These are phyloP conservation scores for Elanus axillaris DNA, from an alignment of 2,113 vertebrate species.

Conservation along the genomic window DNA sequence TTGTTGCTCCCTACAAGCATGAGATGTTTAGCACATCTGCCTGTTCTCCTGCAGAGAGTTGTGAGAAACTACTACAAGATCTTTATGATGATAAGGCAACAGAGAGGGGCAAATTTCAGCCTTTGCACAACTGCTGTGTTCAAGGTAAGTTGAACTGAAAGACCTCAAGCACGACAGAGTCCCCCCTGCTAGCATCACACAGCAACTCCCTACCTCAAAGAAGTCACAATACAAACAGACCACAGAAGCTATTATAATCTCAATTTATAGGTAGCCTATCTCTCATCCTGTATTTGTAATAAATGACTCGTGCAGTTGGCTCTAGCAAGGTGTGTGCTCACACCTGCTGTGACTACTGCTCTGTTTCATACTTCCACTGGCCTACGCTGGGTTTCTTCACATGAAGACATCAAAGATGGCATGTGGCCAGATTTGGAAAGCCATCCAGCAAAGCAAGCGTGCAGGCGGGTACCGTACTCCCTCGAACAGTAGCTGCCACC, in stretches of 20 bases:
- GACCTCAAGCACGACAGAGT: neutral
- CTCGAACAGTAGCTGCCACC: neutral
- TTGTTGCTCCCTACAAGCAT: too few relatives aligned
- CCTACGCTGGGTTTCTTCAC: neutral
- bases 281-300: neutral
- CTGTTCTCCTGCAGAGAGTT: neutral
- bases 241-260: neutral
- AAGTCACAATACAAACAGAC: neutral
- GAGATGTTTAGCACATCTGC: too few relatives aligned
- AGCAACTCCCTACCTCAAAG: neutral
- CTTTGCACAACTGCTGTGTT: neutral
- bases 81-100: neutral
- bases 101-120: neutral
- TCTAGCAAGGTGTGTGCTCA: neutral
- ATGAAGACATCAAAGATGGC: neutral
- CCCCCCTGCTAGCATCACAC: too few relatives aligned
- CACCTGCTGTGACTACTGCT: neutral
- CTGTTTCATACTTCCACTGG: neutral
- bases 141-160: neutral
- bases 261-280: too few relatives aligned
- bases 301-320: neutral
- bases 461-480: neutral
- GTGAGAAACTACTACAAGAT: neutral
- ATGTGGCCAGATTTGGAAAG: neutral
- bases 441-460: neutral